Percentiles rank a stretch among this genome's conserved stretches.
Conservation (phyloP, 2,797 vertebrate species). For the Ambastaia sidthimunki region DNA sequence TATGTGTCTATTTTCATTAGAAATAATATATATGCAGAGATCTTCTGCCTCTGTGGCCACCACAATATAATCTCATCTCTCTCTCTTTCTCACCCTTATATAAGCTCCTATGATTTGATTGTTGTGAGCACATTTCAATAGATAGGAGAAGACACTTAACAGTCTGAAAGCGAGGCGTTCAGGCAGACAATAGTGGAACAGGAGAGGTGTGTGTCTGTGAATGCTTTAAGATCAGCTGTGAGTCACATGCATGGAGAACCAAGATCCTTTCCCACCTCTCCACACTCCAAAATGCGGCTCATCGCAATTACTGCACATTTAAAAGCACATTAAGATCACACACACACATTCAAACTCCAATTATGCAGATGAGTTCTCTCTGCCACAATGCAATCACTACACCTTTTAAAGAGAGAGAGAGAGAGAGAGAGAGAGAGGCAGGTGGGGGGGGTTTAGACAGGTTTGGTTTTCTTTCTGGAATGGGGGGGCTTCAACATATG, state of each 20-base stretch:
- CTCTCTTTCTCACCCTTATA: constrained; percentile 20
- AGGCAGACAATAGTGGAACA: constrained; percentile 45
- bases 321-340: constrained; percentile 74
- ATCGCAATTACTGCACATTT: constrained; percentile 72
- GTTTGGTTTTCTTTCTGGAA: not conserved
- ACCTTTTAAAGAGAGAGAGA: constrained; percentile 26
- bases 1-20: constrained; percentile 23
- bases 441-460: not conserved
- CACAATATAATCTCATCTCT: constrained; percentile 7
- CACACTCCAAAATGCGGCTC: constrained; percentile 62
- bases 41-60: not conserved
- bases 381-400: constrained; percentile 45
- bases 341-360: constrained; percentile 52
- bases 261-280: constrained; percentile 72
- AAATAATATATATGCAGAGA: constrained; percentile 18
- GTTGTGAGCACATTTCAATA: constrained; percentile 37
- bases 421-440: not conserved
- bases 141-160: constrained; percentile 46
- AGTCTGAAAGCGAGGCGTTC: constrained; percentile 32
- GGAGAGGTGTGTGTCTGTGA: constrained; percentile 32
- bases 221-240: constrained; percentile 45
- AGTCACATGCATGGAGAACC: constrained; percentile 23
- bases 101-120: constrained; percentile 46
- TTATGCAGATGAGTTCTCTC: constrained; percentile 65
- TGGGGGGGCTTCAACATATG: not conserved